These are phyloP conservation scores for Chionomys nivalis DNA, from an alignment of 2,113 vertebrate genomes.

Conservation along the genomic window DNA sequence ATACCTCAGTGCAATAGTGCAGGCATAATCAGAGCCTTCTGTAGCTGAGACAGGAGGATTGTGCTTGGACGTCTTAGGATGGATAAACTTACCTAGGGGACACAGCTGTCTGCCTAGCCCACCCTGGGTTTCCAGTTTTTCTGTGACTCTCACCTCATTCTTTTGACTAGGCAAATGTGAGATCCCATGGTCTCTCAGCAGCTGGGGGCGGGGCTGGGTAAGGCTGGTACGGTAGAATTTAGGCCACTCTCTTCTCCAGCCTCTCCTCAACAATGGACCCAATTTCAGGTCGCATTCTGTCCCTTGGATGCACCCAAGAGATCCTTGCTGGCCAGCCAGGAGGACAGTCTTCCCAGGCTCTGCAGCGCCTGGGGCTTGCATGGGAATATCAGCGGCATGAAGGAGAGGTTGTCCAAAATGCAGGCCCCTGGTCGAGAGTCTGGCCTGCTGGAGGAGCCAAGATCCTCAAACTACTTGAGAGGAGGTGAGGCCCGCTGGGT, in stretches of 20 bases:
- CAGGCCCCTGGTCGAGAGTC: rapidly evolving
- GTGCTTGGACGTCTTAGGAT: background rate
- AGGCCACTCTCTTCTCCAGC: too few species aligned
- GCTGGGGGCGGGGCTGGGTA: background rate
- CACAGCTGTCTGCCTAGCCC: background rate
- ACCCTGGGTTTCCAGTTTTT: too few species aligned
- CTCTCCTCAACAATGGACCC: background rate
- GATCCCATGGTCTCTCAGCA: background rate
- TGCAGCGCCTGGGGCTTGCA: slow-evolving; percentile 59
- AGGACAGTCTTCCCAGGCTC: slow-evolving; percentile 50
- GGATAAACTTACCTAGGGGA: background rate
- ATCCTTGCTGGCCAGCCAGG: background rate
- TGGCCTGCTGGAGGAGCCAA: background rate
- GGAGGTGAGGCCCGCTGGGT: slow-evolving; percentile 50
- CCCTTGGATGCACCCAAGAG: background rate
- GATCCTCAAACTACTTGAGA: rapidly evolving
- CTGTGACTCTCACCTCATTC: background rate
- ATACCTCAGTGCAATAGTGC: background rate
- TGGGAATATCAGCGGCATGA: background rate
- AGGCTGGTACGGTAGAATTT: background rate
- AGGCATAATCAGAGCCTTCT: background rate
- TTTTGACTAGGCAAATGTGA: background rate
- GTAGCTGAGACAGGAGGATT: background rate
- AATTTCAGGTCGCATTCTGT: slow-evolving; percentile 30
- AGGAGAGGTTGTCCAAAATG: slow-evolving; percentile 36